Evolutionary conservation across 1,140 invertebrate species (phyloP), one percentile per base, ranked within the genome.

Genomic region (Sycobia sp.): DNA sequence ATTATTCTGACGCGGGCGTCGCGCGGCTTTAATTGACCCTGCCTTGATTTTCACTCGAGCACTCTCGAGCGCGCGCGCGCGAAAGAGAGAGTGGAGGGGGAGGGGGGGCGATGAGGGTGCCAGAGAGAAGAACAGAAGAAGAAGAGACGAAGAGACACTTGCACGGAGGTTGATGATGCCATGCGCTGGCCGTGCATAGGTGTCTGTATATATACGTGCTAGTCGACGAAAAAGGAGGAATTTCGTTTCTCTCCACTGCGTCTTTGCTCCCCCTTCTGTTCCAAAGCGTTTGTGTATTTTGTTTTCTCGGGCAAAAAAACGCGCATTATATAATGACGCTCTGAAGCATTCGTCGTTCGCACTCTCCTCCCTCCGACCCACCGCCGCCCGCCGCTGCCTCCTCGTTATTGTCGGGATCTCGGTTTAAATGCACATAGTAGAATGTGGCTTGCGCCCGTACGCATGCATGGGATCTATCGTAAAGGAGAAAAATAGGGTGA

Each of bases 11-110:
- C 14, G 53, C 46, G 44, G 53, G 54, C 36, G 53, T 43, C 73
- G 71, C 71, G 62, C 71, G 60, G 68, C 70, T 75, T 75, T 75
- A 75, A 76, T 76, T 76, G 77, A 73, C 68, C 71, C 73, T 76
- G 72, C 69, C 70, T 74, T 76, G 73, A 77, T 80, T 77, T 76
- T 69, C 67, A 72, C 72, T 74, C 73, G 54, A 57, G 54, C n/a
- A 43, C 62, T 43, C 44, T 43, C 29, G 23, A 14, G 51, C 16
- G 29, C 16, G 5, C 22, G n/a, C 43, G 23, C 10, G 23, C 16
- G 27, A 34, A 16, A 56, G 16, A 46, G 54, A 47, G 66, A 75
- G 71, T 66, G 66, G 64, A 47, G 20, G 20, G 4, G 13, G 18
- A n/a, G 23, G 4, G 65, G 65, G 29, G 7, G 10, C 7, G 25